A percentile compares a stretch with the other conserved stretches of the same genome.
phyloP scores from a whole-genome alignment of 2,888 invertebrate genomes.

The Eupelmus urozonus region DNA sequence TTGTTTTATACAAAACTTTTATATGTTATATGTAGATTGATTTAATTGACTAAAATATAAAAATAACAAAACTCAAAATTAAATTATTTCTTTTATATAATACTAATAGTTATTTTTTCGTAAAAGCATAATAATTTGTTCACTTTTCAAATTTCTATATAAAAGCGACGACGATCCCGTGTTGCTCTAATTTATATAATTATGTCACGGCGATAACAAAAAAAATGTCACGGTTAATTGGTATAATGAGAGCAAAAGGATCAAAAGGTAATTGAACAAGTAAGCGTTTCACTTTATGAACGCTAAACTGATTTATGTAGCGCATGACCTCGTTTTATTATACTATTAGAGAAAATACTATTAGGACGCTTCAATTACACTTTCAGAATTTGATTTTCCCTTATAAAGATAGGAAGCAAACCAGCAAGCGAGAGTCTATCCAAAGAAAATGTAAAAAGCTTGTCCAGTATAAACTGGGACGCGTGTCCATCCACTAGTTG shows the following conservation, averaged over 20 bases:
- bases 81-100: too few relatives aligned
- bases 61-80: too few relatives aligned
- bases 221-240: background rate
- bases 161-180: background rate
- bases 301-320: slow-evolving; percentile 23
- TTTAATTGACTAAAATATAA: too few relatives aligned
- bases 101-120: background rate
- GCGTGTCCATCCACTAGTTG: slow-evolving; percentile 2
- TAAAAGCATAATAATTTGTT: background rate
- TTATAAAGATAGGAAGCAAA: slow-evolving; percentile 40
- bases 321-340: slow-evolving; percentile 15
- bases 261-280: slow-evolving; percentile 29
- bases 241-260: background rate
- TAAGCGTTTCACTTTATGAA: slow-evolving; percentile 26
- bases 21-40: too few relatives aligned
- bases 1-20: too few relatives aligned
- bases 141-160: background rate
- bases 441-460: slow-evolving; percentile 19
- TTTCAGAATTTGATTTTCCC: slow-evolving; percentile 44
- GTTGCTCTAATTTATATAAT: background rate
- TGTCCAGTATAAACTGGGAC: background rate
- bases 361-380: slow-evolving; percentile 44
- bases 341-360: slow-evolving; percentile 35
- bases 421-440: slow-evolving; percentile 24
- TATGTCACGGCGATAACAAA: background rate